Percentiles rank a stretch among this genome's conserved stretches.
These are phyloP conservation scores for Chloroceryle inda DNA, from an alignment of 2,797 vertebrate genomes.

Conservation along the genomic window DNA sequence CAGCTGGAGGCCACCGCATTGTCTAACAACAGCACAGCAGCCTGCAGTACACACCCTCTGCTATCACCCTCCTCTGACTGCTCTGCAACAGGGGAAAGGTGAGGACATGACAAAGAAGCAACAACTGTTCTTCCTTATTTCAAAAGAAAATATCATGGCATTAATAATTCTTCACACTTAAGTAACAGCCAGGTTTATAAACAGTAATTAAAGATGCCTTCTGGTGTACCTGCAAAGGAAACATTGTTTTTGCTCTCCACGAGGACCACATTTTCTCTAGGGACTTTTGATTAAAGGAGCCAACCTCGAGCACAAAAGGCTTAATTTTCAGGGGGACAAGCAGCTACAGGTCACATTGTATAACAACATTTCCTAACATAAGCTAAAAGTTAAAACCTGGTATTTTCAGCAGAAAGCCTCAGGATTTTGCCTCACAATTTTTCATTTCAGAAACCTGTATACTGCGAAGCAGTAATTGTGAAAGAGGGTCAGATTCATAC, in stretches of 20 bases:
- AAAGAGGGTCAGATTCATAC: background rate
- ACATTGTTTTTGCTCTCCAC: background rate
- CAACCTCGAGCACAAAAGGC: background rate
- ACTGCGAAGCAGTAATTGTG: background rate
- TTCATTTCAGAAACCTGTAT: background rate
- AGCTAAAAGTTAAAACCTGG: background rate
- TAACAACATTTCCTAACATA: background rate
- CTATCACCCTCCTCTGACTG: background rate
- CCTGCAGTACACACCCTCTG: background rate
- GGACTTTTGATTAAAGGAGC: slow-evolving; percentile 31
- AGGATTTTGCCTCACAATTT: background rate
- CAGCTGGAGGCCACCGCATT: background rate
- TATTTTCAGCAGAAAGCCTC: background rate
- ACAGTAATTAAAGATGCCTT: slow-evolving; percentile 47
- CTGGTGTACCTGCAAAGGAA: slow-evolving; percentile 34
- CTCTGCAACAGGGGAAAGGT: background rate
- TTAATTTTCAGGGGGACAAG: slow-evolving; percentile 25
- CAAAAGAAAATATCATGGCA: slow-evolving; percentile 7
- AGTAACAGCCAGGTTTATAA: slow-evolving; percentile 18
- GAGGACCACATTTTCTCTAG: background rate
- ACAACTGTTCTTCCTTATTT: slow-evolving; percentile 24
- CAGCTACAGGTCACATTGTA: background rate
- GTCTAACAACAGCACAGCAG: background rate
- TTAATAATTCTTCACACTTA: slow-evolving; percentile 10
- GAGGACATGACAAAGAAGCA: background rate